A percentile compares a stretch with the other conserved stretches of the same genome.
Evolutionary conservation across 2,888 invertebrate genomes (phyloP).

Genomic region (Drosophila mimica): DNA sequence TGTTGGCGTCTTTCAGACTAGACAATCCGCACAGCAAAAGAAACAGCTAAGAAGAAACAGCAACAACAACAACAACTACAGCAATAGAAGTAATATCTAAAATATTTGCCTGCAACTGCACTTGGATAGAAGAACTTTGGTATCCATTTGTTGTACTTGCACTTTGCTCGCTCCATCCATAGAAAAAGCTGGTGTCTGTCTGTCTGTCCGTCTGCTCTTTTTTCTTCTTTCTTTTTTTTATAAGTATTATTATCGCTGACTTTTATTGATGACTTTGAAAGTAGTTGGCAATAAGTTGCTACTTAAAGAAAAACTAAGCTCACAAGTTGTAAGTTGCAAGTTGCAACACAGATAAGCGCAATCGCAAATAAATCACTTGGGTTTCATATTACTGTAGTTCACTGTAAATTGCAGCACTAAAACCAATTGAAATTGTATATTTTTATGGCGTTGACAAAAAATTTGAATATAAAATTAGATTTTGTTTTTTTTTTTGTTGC

Average conservation of each 20-base stretch:
- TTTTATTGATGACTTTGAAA: constrained; percentile 73
- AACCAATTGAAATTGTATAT: constrained; percentile 37
- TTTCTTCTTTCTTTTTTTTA: background rate
- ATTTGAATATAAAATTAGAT: constrained; percentile 72
- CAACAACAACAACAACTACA: constrained; percentile 41
- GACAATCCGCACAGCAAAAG: constrained; percentile 53
- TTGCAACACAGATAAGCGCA: constrained; percentile 52
- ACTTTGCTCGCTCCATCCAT: constrained; percentile 5
- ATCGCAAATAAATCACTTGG: constrained; percentile 35
- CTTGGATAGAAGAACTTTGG: constrained; percentile 46
- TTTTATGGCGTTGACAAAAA: constrained; percentile 37
- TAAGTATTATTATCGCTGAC: constrained; percentile 37
- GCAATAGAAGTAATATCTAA: constrained; percentile 19
- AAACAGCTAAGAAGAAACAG: constrained; percentile 29
- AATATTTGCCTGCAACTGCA: constrained; percentile 42
- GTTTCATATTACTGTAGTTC: constrained; percentile 28
- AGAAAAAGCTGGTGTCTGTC: constrained; percentile 22
- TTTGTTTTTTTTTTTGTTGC: constrained; percentile 17
- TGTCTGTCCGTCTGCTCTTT: constrained; percentile 19
- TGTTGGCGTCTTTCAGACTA: constrained; percentile 79
- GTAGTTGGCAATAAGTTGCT: constrained; percentile 43
- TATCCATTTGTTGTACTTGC: constrained; percentile 19
- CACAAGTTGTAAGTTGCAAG: constrained; percentile 29
- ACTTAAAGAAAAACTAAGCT: constrained; percentile 15
- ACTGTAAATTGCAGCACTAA: constrained; percentile 38